Percentiles rank a stretch among this genome's conserved stretches.
phyloP scores from a whole-genome alignment of 2,888 invertebrate genomes.

The Cantharis nigra region DNA sequence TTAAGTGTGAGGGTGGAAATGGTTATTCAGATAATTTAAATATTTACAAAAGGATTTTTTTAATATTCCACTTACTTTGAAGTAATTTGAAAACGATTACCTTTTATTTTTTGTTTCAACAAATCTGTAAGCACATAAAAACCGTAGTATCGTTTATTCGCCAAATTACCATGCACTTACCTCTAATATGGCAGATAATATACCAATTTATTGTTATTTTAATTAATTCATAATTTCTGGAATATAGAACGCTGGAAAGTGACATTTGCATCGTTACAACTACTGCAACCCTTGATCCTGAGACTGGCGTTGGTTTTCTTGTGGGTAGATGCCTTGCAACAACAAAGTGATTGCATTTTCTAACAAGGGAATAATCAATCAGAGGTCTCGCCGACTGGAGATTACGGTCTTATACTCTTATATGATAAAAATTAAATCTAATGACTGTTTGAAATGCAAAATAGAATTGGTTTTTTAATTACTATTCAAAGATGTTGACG shows the following conservation, averaged over 20 bases:
- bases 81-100: background rate
- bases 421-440: background rate
- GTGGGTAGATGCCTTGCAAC: background rate
- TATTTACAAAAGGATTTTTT: background rate
- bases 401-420: background rate
- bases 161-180: too few species aligned
- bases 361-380: background rate
- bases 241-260: too few species aligned
- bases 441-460: background rate
- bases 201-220: too few species aligned
- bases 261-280: too few species aligned
- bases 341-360: background rate
- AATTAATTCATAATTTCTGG: too few species aligned
- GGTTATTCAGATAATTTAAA: background rate
- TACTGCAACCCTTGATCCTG: background rate
- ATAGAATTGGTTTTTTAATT: background rate
- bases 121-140: background rate
- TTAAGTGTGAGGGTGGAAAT: background rate
- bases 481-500: background rate
- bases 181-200: too few species aligned
- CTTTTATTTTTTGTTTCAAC: background rate
- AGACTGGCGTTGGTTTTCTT: background rate
- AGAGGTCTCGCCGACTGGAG: background rate
- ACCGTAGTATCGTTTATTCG: too few species aligned
- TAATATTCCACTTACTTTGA: background rate